Conservation (phyloP, 1,140 invertebrate genomes). For the Holotrichia oblita region DNA sequence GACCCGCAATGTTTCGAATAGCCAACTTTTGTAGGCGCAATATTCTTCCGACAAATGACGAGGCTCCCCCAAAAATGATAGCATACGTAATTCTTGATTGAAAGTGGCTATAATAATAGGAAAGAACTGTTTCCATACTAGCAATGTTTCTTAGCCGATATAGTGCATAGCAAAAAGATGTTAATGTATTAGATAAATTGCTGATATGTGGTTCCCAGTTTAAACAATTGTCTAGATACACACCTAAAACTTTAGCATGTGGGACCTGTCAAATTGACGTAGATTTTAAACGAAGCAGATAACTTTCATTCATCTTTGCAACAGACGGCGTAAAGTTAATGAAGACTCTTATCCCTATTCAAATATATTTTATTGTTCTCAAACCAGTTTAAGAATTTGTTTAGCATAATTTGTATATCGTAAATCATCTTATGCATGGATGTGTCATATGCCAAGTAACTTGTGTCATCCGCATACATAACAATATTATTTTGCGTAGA, state of each 20-base stretch:
- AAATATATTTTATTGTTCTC: not conserved
- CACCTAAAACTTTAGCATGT: not conserved
- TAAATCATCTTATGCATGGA: not conserved
- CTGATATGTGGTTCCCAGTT: not conserved
- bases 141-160: not conserved
- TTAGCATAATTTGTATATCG: not conserved
- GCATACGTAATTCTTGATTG: too few relatives aligned
- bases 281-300: not conserved
- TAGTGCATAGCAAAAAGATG: not conserved
- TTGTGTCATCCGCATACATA: not conserved
- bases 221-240: not conserved
- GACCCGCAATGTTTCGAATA: too few relatives aligned
- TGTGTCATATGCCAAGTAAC: not conserved
- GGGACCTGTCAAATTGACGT: not conserved
- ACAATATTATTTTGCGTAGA: not conserved
- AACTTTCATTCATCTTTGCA: not conserved
- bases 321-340: not conserved
- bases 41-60: too few relatives aligned
- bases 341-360: slow-evolving; percentile 1
- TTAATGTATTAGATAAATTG: not conserved
- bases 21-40: too few relatives aligned
- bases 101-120: too few relatives aligned
- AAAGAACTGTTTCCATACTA: not conserved
- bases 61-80: too few relatives aligned
- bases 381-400: not conserved